phyloP scores from a whole-genome alignment of 2,113 vertebrate species.

The Megaceryle maxima region DNA sequence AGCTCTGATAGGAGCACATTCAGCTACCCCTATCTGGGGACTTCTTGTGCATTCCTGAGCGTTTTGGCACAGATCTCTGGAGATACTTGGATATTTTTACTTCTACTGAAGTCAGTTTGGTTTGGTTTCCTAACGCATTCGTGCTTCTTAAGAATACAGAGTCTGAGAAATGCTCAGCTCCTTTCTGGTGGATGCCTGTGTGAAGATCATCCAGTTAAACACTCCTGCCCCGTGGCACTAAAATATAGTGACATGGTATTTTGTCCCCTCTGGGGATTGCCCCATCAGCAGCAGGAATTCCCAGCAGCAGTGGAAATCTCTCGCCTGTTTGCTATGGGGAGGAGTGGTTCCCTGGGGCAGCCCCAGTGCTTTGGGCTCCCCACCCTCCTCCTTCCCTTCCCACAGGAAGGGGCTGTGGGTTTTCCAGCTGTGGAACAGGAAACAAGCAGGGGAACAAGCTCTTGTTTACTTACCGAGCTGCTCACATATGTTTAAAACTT shows the following conservation, averaged over 20 bases:
- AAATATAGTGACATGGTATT: background rate
- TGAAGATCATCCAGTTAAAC: background rate
- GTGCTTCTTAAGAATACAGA: background rate
- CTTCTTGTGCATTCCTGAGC: background rate
- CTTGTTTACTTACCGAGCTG: background rate
- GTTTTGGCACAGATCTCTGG: background rate
- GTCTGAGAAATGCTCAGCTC: background rate
- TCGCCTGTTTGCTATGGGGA: background rate
- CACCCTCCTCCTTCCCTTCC: slow-evolving; percentile 14
- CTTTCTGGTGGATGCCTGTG: background rate
- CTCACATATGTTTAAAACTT: background rate
- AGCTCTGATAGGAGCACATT: background rate
- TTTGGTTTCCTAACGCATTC: background rate
- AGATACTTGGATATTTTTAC: background rate
- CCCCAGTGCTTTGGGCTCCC: background rate
- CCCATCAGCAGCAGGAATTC: background rate
- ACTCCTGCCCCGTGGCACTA: background rate
- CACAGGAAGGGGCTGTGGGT: slow-evolving; percentile 23
- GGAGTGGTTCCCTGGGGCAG: background rate
- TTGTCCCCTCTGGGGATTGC: background rate
- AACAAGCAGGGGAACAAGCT: background rate
- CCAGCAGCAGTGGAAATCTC: background rate
- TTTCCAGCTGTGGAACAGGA: slow-evolving; percentile 24
- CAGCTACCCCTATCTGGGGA: background rate
- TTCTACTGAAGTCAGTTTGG: background rate